Conservation (phyloP, 2,888 invertebrate genomes). For the Tenodera sinensis region DNA sequence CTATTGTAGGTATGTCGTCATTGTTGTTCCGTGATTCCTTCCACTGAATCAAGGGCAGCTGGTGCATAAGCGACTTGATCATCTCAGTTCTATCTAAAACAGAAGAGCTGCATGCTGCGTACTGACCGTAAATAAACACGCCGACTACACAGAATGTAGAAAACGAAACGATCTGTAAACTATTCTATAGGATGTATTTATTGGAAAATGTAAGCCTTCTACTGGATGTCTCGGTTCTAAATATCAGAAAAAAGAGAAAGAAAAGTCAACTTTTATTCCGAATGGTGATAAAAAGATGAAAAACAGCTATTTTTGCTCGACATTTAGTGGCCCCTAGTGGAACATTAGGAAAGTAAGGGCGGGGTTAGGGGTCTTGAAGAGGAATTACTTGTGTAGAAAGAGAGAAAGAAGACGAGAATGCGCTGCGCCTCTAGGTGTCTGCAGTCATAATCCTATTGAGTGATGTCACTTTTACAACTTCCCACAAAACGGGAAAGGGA, state of each 20-base stretch:
- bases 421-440: neutral
- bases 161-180: neutral
- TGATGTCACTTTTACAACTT: constrained; percentile 30
- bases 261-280: constrained; percentile 28
- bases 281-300: constrained; percentile 30
- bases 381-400: constrained; percentile 22
- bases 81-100: no score
- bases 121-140: neutral
- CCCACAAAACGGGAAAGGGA: neutral
- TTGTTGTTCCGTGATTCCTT: no score
- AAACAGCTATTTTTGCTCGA: constrained; percentile 28
- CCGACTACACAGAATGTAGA: neutral
- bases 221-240: neutral
- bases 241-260: constrained; percentile 1
- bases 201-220: neutral
- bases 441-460: constrained; percentile 31
- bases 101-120: no score
- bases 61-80: no score
- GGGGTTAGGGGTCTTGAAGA: constrained; percentile 16
- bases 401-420: neutral
- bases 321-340: constrained; percentile 30
- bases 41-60: no score
- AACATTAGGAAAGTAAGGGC: constrained; percentile 22
- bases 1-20: no score
- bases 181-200: neutral